phyloP scores from a whole-genome alignment of 1,140 invertebrate species.

The Drosophila sp. region DNA sequence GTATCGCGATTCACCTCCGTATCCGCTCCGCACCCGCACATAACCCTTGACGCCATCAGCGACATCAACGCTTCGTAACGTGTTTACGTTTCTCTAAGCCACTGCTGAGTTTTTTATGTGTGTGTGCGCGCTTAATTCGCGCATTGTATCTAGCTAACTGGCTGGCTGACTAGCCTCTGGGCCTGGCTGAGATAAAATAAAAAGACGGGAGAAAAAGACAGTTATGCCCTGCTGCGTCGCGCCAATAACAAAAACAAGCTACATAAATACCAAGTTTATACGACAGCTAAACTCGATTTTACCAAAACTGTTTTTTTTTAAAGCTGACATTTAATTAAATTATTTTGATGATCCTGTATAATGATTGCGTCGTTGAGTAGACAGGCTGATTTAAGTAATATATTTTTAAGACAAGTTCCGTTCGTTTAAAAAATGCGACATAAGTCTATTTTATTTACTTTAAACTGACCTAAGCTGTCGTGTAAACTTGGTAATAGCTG shows the following conservation, averaged over 20 bases:
- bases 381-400: no score
- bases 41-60: slow-evolving; percentile 13
- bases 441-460: no score
- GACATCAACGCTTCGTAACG: slow-evolving; percentile 62
- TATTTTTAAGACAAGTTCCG: no score
- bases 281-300: no score
- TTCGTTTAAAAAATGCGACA: no score
- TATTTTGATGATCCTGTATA: no score
- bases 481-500: slow-evolving; percentile 18
- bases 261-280: slow-evolving; percentile 9
- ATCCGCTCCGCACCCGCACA: slow-evolving; percentile 24
- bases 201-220: slow-evolving; percentile 56
- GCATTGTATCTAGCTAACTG: slow-evolving; percentile 63
- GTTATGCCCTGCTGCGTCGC: slow-evolving; percentile 66
- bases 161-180: slow-evolving; percentile 41
- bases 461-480: no score
- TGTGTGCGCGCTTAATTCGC: slow-evolving; percentile 65
- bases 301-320: no score
- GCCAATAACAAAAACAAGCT: slow-evolving; percentile 68
- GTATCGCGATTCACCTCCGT: slow-evolving; percentile 12
- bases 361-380: no score
- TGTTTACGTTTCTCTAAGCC: slow-evolving; percentile 73
- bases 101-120: slow-evolving; percentile 27
- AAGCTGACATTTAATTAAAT: no score
- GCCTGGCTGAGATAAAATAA: slow-evolving; percentile 39